These are phyloP conservation scores for Pimephales promelas DNA, from an alignment of 2,113 vertebrate species.

Conservation along the genomic window DNA sequence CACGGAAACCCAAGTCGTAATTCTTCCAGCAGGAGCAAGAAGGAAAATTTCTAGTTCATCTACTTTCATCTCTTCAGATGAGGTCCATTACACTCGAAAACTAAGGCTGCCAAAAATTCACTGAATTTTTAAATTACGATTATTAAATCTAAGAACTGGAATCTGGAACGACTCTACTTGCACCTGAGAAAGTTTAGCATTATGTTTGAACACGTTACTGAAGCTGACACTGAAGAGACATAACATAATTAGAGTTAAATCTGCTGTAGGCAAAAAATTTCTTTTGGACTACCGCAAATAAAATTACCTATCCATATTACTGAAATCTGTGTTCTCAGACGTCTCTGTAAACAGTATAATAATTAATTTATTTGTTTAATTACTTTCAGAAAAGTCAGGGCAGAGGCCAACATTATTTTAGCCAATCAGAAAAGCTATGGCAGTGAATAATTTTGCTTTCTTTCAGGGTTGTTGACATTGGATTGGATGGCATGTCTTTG, in stretches of 20 bases:
- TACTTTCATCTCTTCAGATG: neutral
- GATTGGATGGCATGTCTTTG: neutral
- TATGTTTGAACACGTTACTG: neutral
- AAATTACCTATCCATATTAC: neutral
- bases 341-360: neutral
- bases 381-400: too few relatives aligned
- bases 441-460: neutral
- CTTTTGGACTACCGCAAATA: neutral
- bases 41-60: too few relatives aligned
- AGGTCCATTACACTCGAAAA: neutral
- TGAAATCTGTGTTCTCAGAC: neutral
- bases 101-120: neutral
- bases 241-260: neutral
- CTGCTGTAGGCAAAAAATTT: neutral
- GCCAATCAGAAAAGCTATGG: neutral
- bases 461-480: neutral
- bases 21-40: neutral
- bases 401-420: neutral
- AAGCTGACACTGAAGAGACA: neutral
- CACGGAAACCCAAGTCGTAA: neutral
- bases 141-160: neutral
- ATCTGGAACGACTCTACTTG: neutral
- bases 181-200: neutral
- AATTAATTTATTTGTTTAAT: too few relatives aligned
- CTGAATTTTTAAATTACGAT: neutral